Evolutionary conservation across 30 jellyfish, hydroid and myxozoan genomes (phyloP).

Genomic region (Hydractinia symbiolongicarpus): DNA sequence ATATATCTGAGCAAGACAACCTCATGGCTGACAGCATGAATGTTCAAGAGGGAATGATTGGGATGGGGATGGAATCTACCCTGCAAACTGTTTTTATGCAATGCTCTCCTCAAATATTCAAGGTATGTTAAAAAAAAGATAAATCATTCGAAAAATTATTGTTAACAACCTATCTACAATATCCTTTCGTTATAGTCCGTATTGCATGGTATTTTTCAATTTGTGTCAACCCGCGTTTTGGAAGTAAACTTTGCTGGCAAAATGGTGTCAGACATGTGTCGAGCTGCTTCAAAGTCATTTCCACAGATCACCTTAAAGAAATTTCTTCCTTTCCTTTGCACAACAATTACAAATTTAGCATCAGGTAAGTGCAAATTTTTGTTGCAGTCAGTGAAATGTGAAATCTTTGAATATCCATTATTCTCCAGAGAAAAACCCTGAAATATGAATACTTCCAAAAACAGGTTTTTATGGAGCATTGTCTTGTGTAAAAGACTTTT

Average conservation of each 20-base stretch:
- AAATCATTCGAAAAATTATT: no score
- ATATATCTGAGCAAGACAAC: slow-evolving; percentile 70
- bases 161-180: not conserved
- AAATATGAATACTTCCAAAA: no score
- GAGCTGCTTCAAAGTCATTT: slow-evolving; percentile 86
- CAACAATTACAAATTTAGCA: slow-evolving; percentile 46
- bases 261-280: slow-evolving; percentile 86
- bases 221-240: slow-evolving; percentile 74
- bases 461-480: no score
- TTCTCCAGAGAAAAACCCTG: no score
- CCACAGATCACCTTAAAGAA: slow-evolving; percentile 69
- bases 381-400: not conserved
- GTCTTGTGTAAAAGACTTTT: no score
- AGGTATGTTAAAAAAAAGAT: slow-evolving; percentile 30
- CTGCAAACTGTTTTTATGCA: slow-evolving; percentile 69
- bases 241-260: slow-evolving; percentile 93
- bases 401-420: no score
- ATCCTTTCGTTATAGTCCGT: slow-evolving; percentile 43
- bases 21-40: slow-evolving; percentile 46
- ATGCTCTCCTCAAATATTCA: slow-evolving; percentile 67
- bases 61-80: slow-evolving; percentile 86
- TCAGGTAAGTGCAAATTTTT: slow-evolving; percentile 32
- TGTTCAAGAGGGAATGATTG: slow-evolving; percentile 82
- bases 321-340: slow-evolving; percentile 62
- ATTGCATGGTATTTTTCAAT: slow-evolving; percentile 49